Conservation (phyloP, 2,888 invertebrate species). For the Gari tellinella region DNA sequence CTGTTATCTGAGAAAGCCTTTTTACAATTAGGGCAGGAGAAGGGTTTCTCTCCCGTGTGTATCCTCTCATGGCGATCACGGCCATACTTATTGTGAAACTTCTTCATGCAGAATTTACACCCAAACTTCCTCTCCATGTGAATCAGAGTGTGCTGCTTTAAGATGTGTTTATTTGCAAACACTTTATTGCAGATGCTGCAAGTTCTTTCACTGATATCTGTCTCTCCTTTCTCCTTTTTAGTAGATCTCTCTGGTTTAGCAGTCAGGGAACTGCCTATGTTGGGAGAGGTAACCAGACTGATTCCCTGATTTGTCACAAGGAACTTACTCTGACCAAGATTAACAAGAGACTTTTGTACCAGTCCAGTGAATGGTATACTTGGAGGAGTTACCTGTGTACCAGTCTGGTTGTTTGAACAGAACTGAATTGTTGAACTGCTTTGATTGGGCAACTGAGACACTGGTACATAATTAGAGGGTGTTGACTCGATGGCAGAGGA, state of each 20-base stretch:
- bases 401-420: neutral
- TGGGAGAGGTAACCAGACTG: slow-evolving; percentile 18
- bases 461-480: too few relatives aligned
- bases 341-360: slow-evolving; percentile 34
- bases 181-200: slow-evolving; percentile 55
- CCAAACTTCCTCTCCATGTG: slow-evolving; percentile 57
- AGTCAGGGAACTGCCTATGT: neutral
- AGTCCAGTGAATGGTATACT: slow-evolving; percentile 13
- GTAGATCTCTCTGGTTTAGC: slow-evolving; percentile 8
- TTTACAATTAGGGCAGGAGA: slow-evolving; percentile 55
- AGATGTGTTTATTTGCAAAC: slow-evolving; percentile 54
- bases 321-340: slow-evolving; percentile 15
- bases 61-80: slow-evolving; percentile 56
- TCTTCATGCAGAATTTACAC: slow-evolving; percentile 60
- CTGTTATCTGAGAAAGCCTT: slow-evolving; percentile 57
- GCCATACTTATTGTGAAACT: slow-evolving; percentile 60
- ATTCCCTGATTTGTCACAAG: slow-evolving; percentile 20
- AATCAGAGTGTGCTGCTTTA: slow-evolving; percentile 54
- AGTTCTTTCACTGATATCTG: slow-evolving; percentile 47
- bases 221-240: slow-evolving; percentile 16
- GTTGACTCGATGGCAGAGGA: too few relatives aligned
- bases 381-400: too few relatives aligned
- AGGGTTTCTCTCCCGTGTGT: slow-evolving; percentile 62
- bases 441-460: too few relatives aligned
- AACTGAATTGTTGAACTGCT: too few relatives aligned